Base-by-base conservation (phyloP, 2,113 vertebrate species). In the Platysteira castanea region DNA sequence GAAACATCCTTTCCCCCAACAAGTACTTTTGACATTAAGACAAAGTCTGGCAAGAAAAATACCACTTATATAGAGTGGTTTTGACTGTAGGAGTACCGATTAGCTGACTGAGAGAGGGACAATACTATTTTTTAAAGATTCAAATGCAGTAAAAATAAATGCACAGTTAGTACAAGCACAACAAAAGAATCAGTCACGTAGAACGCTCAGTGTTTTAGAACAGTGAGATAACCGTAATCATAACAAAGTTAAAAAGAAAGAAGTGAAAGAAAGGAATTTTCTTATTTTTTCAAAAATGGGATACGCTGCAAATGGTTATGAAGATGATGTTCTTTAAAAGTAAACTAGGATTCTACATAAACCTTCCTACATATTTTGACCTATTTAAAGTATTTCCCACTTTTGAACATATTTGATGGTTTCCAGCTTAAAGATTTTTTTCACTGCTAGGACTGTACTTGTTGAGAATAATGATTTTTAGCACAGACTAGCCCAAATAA, bases 121-220 rank as follows among this genome's bases (percentile, higher is more conserved):
- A 95, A 94, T 78, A 84, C 11, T 80, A 85, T 93, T 95, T 91
- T 79, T 30, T 53, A 39, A 39, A 76, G 63, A 86, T 33, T 49
- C 52, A 90, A 37, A 61, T 17, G 46, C 53, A 22, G 3, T 11
- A 80, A 95, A 97, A 97, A 93, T 86, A 96, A 96, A 90, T 78
- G 49, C 47, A 82, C 5, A 42, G 33, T 92, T 94, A 96, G 92
- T 90, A 85, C 5, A 95, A 89, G 12, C 76, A 64, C 49, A 94
- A 95, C 44, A 93, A 96, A 97, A 49, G 53, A 95, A 56, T 47
- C 54, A 90, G 63, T 75, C 81, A 89, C 49, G 4, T 74, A 74
- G 64, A 98, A 87, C 42, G 93, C 63, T 84, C 89, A 93, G 2
- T 92, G 61, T 91, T 97, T 94, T 28, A 88, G 74, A 97, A 93